A percentile compares a stretch with the other conserved stretches of the same genome.
These are phyloP conservation scores for Patella caerulea DNA, from an alignment of 2,888 invertebrate species.

Conservation along the genomic window DNA sequence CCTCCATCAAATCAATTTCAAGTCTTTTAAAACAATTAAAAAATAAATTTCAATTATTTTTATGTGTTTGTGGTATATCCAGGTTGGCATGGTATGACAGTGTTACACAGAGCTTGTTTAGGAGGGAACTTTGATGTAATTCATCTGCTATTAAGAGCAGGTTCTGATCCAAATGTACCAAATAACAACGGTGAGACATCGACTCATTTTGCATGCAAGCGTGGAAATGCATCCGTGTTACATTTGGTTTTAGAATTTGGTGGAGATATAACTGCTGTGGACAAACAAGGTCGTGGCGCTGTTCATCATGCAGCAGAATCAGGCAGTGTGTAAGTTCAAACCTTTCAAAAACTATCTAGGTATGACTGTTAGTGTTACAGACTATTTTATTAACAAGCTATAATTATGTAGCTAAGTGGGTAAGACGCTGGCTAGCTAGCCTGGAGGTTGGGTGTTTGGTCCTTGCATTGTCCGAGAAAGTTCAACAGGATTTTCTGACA, in stretches of 20 bases:
- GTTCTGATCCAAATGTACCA: slow-evolving; percentile 61
- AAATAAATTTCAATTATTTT: too few species aligned
- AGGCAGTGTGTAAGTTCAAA: slow-evolving; percentile 65
- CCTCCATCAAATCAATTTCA: too few species aligned
- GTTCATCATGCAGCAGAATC: slow-evolving; percentile 66
- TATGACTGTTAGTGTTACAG: too few species aligned
- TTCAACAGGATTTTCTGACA: too few species aligned
- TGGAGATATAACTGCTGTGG: slow-evolving; percentile 53
- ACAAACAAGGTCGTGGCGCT: slow-evolving; percentile 56
- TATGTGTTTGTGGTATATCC: neutral
- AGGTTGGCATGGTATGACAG: slow-evolving; percentile 68
- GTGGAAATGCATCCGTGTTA: slow-evolving; percentile 59
- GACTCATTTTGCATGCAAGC: slow-evolving; percentile 65
- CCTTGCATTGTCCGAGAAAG: too few species aligned
- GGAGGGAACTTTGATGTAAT: slow-evolving; percentile 56
- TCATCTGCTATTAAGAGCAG: slow-evolving; percentile 54
- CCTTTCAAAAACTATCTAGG: too few species aligned
- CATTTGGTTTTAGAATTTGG: slow-evolving; percentile 58
- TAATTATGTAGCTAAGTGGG: too few species aligned
- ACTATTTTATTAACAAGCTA: neutral
- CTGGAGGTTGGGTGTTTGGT: too few species aligned
- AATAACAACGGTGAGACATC: slow-evolving; percentile 67
- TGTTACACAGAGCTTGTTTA: slow-evolving; percentile 66
- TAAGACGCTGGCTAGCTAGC: too few species aligned
- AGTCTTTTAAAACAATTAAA: too few species aligned